A percentile compares a stretch with the other conserved stretches of the same genome.
phyloP scores from a whole-genome alignment of 2,797 vertebrate species.

The Paramormyrops hopkinsi region DNA sequence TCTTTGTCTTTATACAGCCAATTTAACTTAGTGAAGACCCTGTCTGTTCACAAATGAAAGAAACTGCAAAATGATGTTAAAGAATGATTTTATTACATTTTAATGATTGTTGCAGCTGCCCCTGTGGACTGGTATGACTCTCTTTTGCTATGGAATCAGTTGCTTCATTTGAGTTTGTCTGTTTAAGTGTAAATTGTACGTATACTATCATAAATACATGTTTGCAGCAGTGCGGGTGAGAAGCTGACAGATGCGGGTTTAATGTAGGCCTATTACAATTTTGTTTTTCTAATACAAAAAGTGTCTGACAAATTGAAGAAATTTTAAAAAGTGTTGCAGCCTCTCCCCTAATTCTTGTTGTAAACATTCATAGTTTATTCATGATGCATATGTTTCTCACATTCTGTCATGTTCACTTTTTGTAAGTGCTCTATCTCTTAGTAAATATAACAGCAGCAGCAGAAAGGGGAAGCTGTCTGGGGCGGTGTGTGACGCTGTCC shows the following conservation, averaged over 20 bases:
- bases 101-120: neutral
- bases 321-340: neutral
- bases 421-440: neutral
- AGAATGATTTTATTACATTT: neutral
- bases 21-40: neutral
- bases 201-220: neutral
- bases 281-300: neutral
- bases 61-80: neutral
- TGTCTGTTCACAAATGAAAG: neutral
- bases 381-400: neutral
- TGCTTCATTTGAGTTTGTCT: neutral
- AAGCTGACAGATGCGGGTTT: neutral
- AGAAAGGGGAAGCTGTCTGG: neutral
- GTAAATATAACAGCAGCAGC: neutral
- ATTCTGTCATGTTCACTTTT: neutral
- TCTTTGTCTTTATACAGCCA: neutral
- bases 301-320: neutral
- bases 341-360: neutral
- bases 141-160: neutral
- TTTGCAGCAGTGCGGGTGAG: neutral
- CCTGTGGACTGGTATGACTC: neutral
- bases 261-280: neutral
- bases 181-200: neutral
- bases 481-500: neutral
- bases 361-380: neutral